Conservation (phyloP, 2,888 invertebrate genomes). For the Dyspetes luteomarginatus region DNA sequence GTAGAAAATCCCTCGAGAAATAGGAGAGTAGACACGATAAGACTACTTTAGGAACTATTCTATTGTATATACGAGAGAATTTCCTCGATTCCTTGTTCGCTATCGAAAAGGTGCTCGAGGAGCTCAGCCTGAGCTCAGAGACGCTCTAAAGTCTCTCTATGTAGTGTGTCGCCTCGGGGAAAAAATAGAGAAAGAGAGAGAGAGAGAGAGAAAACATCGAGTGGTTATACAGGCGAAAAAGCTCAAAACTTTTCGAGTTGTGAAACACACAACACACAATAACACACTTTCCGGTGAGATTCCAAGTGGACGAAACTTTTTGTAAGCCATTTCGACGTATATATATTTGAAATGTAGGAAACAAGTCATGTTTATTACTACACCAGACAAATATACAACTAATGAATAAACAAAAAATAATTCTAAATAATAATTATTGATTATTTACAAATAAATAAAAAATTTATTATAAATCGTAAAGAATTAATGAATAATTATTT, state of each 20-base stretch:
- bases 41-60: background rate
- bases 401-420: too few species aligned
- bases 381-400: too few species aligned
- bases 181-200: background rate
- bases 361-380: too few species aligned
- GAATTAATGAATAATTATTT: background rate
- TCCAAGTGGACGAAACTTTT: conserved; percentile 55
- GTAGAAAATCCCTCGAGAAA: conserved; percentile 31
- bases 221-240: conserved; percentile 46
- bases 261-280: conserved; percentile 14
- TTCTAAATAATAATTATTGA: too few species aligned
- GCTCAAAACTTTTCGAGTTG: conserved; percentile 60
- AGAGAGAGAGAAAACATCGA: conserved; percentile 31
- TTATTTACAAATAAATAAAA: too few species aligned
- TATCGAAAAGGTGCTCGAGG: conserved; percentile 45
- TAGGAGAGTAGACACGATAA: background rate
- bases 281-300: conserved; percentile 44
- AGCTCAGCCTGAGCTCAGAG: conserved; percentile 25
- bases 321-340: conserved; percentile 34
- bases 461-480: too few species aligned
- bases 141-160: conserved; percentile 10
- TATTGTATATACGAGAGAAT: background rate
- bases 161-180: conserved; percentile 31
- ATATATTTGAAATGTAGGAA: background rate
- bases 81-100: conserved; percentile 21